Evolutionary conservation across 1,140 invertebrate species (phyloP).

Genomic region (Ctenoplectra terminalis): DNA sequence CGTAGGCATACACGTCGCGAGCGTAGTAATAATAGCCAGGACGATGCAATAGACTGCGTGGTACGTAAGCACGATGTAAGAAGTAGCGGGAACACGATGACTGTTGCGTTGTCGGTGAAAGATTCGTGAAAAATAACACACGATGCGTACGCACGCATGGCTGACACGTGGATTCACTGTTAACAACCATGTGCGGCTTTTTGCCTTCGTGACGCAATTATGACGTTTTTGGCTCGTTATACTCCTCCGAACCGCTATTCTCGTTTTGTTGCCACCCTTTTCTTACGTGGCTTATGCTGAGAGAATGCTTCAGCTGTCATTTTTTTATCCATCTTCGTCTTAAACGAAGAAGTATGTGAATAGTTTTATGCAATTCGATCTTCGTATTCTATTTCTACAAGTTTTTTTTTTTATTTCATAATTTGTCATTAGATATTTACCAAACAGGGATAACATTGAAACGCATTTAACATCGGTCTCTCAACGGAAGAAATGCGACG

Average conservation of each 20-base stretch:
- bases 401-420: no score
- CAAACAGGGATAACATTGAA: background rate
- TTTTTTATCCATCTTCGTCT: no score
- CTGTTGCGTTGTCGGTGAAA: slow-evolving; percentile 2
- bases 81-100: slow-evolving; percentile 23
- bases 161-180: slow-evolving; percentile 31
- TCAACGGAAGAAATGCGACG: slow-evolving; percentile 20
- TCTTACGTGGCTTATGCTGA: background rate
- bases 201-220: slow-evolving; percentile 35
- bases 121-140: slow-evolving; percentile 17
- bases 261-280: slow-evolving; percentile 7
- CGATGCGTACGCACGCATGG: slow-evolving; percentile 3
- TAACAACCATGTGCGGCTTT: slow-evolving; percentile 16
- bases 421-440: no score
- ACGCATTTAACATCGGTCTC: background rate
- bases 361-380: no score
- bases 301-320: slow-evolving; percentile 1
- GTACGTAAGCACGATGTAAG: slow-evolving; percentile 28
- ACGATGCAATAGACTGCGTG: slow-evolving; percentile 27
- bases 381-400: no score
- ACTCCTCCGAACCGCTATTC: background rate
- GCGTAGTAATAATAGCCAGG: slow-evolving; percentile 59
- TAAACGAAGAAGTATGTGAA: no score
- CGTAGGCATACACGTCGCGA: slow-evolving; percentile 25
- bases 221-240: slow-evolving; percentile 23